A percentile compares a stretch with the other conserved stretches of the same genome.
Conservation (phyloP, 2,888 invertebrate species). For the Dryadula phaetusa region DNA sequence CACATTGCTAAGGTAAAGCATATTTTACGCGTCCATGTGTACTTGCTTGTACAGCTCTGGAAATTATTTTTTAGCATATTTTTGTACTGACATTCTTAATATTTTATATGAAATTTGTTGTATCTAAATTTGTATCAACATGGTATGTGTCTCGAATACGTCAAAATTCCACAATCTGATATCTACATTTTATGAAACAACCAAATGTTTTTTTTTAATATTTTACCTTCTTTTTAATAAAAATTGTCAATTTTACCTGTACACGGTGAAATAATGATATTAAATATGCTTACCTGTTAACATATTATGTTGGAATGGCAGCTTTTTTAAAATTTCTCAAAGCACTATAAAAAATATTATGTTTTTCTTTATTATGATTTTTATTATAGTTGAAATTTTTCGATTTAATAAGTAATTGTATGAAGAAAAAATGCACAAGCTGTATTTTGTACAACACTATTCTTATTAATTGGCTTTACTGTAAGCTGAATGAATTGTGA, state of each 20-base stretch:
- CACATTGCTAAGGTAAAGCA: too few relatives aligned
- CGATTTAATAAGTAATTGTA: neutral
- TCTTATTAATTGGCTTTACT: neutral
- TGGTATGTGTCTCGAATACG: neutral
- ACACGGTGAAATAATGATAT: neutral
- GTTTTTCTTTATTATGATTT: neutral
- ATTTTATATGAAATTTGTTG: neutral
- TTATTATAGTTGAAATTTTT: neutral
- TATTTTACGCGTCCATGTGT: too few relatives aligned
- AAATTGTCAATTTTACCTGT: slow-evolving; percentile 12
- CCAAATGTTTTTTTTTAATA: neutral
- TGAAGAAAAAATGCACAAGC: slow-evolving; percentile 10
- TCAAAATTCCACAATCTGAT: slow-evolving; percentile 1
- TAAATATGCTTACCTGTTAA: neutral
- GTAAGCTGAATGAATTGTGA: neutral
- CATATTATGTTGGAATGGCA: slow-evolving; percentile 27
- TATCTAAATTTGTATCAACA: neutral
- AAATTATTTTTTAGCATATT: neutral
- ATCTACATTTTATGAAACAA: neutral
- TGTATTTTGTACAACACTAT: slow-evolving; percentile 13
- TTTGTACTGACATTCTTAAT: neutral
- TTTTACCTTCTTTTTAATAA: neutral
- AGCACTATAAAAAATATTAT: neutral
- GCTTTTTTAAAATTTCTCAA: slow-evolving; percentile 14
- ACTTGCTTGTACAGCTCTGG: too few relatives aligned